Conservation (phyloP, 2,888 invertebrate genomes). For the Melanchra persicariae region DNA sequence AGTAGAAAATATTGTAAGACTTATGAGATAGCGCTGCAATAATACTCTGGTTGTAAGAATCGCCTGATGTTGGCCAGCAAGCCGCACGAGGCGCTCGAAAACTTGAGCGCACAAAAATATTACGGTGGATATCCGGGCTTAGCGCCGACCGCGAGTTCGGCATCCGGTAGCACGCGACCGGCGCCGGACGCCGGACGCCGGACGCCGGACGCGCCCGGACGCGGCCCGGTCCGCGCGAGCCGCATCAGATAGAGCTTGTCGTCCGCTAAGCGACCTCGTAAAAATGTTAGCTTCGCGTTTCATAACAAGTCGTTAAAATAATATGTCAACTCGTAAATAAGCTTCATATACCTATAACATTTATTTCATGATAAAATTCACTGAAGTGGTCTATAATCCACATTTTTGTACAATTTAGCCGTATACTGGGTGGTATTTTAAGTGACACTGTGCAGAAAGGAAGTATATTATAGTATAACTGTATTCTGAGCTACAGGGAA, state of each 20-base stretch:
- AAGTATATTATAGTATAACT: too few relatives aligned
- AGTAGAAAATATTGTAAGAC: neutral
- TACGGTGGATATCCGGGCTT: neutral
- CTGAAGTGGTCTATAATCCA: conserved; percentile 18
- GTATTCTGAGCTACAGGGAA: neutral
- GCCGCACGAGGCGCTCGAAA: neutral
- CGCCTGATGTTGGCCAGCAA: neutral
- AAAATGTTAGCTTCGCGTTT: conserved; percentile 50
- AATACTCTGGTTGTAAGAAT: neutral
- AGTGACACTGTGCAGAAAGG: neutral
- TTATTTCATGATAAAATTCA: conserved; percentile 48
- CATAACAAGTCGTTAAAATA: conserved; percentile 58
- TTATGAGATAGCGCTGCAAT: neutral
- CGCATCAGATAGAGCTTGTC: conserved; percentile 10
- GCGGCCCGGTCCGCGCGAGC: neutral
- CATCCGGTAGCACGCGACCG: neutral
- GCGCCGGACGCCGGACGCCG: neutral
- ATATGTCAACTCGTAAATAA: conserved; percentile 61
- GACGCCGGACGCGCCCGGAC: neutral
- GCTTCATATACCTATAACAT: conserved; percentile 41
- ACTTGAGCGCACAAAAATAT: conserved; percentile 6
- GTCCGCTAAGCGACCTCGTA: conserved; percentile 53
- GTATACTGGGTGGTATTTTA: neutral
- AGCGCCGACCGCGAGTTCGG: neutral
- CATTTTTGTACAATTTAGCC: conserved; percentile 4